phyloP scores from a whole-genome alignment of 2,888 invertebrate genomes.

The Prosapia bicincta region DNA sequence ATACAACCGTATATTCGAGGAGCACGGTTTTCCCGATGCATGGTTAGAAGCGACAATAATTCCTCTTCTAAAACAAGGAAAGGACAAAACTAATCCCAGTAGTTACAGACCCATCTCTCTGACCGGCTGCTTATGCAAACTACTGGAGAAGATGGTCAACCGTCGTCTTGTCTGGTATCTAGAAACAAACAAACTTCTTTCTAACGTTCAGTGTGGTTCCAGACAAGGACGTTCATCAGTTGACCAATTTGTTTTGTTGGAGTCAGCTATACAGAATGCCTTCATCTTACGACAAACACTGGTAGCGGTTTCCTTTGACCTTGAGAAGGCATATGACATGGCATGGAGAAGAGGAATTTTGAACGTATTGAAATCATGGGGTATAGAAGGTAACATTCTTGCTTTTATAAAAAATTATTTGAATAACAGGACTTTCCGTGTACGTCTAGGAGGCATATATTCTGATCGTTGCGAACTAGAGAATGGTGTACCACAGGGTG shows the following conservation, averaged over 20 bases:
- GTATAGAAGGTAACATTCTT: not conserved
- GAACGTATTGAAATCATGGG: not conserved
- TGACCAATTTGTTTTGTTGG: not conserved
- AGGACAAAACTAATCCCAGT: not conserved
- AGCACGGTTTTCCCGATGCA: not conserved
- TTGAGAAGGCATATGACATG: not conserved
- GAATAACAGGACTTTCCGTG: not conserved
- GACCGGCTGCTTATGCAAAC: not conserved
- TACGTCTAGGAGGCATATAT: not conserved
- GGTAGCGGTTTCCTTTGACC: not conserved
- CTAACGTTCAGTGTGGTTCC: not conserved
- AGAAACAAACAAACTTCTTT: not conserved
- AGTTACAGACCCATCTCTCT: not conserved
- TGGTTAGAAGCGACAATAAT: not conserved
- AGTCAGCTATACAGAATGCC: not conserved
- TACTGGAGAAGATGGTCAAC: too few species aligned
- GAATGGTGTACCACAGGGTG: slow-evolving; percentile 1
- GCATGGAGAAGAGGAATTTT: not conserved
- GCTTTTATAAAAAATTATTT: not conserved
- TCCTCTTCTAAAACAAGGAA: not conserved
- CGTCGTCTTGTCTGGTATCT: not conserved
- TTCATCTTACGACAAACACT: not conserved
- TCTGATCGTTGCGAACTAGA: not conserved
- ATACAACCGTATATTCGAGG: not conserved
- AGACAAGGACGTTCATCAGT: not conserved